A percentile compares a stretch with the other conserved stretches of the same genome.
These are phyloP conservation scores for Argyresthia albistria DNA, from an alignment of 2,888 invertebrate species.

Conservation along the genomic window DNA sequence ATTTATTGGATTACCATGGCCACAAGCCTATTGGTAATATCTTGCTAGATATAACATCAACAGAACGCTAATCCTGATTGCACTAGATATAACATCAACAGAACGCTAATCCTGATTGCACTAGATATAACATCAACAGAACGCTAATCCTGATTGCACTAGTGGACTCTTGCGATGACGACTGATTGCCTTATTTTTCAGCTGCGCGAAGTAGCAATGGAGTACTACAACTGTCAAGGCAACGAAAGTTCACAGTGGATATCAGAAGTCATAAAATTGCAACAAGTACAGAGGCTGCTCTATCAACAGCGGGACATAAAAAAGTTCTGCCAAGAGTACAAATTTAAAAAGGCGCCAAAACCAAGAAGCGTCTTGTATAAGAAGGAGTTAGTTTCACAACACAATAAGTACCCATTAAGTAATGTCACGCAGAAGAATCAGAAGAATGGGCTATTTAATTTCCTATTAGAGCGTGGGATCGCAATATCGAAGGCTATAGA, in stretches of 20 bases:
- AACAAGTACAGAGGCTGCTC: conserved; percentile 48
- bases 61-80: no score
- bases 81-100: no score
- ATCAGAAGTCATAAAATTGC: conserved; percentile 49
- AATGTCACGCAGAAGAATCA: conserved; percentile 42
- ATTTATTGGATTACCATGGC: no score
- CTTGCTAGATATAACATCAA: no score
- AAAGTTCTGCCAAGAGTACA: conserved; percentile 46
- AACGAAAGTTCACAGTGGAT: conserved; percentile 61
- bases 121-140: no score
- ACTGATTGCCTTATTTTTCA: conserved; percentile 29
- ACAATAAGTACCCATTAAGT: conserved; percentile 58
- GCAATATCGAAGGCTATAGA: conserved; percentile 34
- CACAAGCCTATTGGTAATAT: no score
- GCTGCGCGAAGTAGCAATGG: conserved; percentile 81
- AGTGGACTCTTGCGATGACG: background rate
- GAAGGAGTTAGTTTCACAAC: conserved; percentile 41
- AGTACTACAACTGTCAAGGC: conserved; percentile 78
- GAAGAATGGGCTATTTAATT: conserved; percentile 36
- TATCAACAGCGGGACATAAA: conserved; percentile 51
- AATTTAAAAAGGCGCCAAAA: conserved; percentile 32
- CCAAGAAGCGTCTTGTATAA: conserved; percentile 25
- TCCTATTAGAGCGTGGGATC: conserved; percentile 44
- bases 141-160: background rate
- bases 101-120: no score